Percentiles rank a stretch among this genome's conserved stretches.
These are phyloP conservation scores for Pseudomyrmex flavicornis DNA, from an alignment of 1,140 invertebrate genomes.

Conservation along the genomic window DNA sequence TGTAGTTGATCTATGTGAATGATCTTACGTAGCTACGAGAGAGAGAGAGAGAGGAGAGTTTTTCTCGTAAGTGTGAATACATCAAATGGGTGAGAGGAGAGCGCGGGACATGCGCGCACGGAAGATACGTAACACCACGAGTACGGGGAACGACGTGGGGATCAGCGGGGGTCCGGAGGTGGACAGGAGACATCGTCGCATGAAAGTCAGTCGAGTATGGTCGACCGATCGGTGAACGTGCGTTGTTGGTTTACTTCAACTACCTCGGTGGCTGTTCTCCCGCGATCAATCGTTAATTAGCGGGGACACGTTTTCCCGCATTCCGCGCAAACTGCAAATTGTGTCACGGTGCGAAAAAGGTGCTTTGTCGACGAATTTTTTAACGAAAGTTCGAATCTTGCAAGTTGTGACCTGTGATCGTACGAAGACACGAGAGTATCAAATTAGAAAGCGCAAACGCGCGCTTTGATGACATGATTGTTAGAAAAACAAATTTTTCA, in stretches of 20 bases:
- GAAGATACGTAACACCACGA: slow-evolving; percentile 37
- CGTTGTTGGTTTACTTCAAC: too few species aligned
- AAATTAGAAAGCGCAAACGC: neutral
- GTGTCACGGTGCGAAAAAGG: slow-evolving; percentile 7
- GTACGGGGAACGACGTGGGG: slow-evolving; percentile 13
- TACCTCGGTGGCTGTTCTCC: too few species aligned
- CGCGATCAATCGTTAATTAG: too few species aligned
- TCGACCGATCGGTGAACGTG: neutral
- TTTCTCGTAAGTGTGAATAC: neutral
- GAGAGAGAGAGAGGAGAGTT: neutral
- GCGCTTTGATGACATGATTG: too few species aligned
- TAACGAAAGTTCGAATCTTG: neutral
- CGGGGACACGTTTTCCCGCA: neutral
- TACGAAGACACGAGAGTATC: neutral
- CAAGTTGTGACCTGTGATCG: neutral
- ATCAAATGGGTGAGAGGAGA: slow-evolving; percentile 14
- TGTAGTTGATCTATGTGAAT: too few species aligned
- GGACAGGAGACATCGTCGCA: slow-evolving; percentile 31
- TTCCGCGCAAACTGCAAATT: neutral
- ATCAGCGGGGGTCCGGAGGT: neutral
- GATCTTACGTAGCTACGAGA: neutral
- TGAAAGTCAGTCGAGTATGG: slow-evolving; percentile 49
- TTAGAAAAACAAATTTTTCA: too few species aligned
- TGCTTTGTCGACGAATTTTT: slow-evolving; percentile 8
- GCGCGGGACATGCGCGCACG: slow-evolving; percentile 53